Conservation (phyloP, 2,113 vertebrate species). For the Geococcyx californianus region DNA sequence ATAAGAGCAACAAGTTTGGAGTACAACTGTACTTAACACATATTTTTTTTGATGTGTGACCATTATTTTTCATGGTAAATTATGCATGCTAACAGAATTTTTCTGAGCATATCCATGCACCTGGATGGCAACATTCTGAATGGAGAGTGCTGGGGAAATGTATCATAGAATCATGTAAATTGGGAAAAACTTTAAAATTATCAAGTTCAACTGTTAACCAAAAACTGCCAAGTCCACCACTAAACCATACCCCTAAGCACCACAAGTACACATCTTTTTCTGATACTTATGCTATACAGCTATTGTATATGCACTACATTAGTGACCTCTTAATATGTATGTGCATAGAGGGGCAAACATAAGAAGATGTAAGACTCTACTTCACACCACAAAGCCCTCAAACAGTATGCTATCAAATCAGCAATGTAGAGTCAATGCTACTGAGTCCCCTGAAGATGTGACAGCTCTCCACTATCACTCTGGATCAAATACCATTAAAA, state of each 20-base stretch:
- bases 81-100: not conserved
- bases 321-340: not conserved
- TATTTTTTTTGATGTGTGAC: not conserved
- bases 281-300: not conserved
- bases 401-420: not conserved
- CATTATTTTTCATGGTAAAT: not conserved
- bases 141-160: not conserved
- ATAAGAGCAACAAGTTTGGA: not conserved
- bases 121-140: not conserved
- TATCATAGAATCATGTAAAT: not conserved
- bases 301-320: not conserved
- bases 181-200: no score
- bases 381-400: not conserved
- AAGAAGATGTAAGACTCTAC: not conserved
- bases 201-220: no score
- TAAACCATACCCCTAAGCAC: no score
- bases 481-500: not conserved
- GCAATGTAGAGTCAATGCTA: rapidly evolving
- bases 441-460: not conserved
- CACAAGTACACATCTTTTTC: not conserved
- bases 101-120: not conserved
- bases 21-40: not conserved
- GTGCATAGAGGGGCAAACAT: not conserved
- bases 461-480: not conserved
- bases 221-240: no score